These are phyloP conservation scores for Amblyopsis rosae DNA, from an alignment of 2,113 vertebrate species.

Conservation along the genomic window DNA sequence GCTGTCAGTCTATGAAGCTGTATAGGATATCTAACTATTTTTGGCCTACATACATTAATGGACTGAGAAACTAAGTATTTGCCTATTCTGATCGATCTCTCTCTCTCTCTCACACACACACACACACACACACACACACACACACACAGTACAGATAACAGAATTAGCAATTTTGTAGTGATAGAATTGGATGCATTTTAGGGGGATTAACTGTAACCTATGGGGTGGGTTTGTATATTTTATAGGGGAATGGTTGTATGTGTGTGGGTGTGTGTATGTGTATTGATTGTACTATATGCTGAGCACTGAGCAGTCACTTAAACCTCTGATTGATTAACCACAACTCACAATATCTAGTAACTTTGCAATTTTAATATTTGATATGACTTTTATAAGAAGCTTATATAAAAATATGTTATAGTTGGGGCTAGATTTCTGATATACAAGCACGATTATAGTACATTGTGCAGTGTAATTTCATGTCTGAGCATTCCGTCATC, in stretches of 20 bases:
- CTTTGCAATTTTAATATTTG: conserved; percentile 64
- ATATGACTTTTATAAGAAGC: conserved; percentile 70
- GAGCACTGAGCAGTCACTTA: neutral
- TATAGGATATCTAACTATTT: too few species aligned
- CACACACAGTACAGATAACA: too few species aligned
- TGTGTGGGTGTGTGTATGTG: conserved; percentile 4
- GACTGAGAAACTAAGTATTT: too few species aligned
- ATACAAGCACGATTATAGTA: conserved; percentile 63
- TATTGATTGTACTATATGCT: neutral
- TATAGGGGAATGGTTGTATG: neutral
- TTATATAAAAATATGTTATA: conserved; percentile 80
- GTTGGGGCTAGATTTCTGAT: conserved; percentile 50
- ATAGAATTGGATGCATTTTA: neutral
- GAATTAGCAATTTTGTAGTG: too few species aligned
- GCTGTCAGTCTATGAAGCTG: too few species aligned
- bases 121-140: too few species aligned
- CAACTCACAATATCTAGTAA: neutral
- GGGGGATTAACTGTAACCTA: too few species aligned
- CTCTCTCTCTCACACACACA: too few species aligned
- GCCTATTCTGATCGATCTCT: too few species aligned
- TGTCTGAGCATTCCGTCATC: conserved; percentile 67
- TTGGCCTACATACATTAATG: too few species aligned
- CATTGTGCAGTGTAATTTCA: conserved; percentile 50
- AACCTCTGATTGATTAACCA: neutral
- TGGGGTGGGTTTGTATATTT: conserved; percentile 3